phyloP scores from a whole-genome alignment of 37 sponge, comb jelly and placozoan genomes.

The Halichondria panicea region DNA sequence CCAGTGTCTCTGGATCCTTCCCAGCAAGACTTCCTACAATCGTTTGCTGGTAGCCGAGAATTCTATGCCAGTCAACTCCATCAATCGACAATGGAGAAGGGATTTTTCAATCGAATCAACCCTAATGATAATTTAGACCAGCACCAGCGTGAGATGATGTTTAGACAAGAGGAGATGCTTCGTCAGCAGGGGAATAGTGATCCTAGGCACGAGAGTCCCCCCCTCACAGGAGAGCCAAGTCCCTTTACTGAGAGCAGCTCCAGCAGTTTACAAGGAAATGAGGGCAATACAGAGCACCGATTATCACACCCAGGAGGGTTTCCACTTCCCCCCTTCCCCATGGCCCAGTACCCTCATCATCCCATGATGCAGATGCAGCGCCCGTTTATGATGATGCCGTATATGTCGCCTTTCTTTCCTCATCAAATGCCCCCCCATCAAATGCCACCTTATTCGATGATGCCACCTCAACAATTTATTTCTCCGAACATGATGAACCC shows the following conservation, averaged over 20 bases:
- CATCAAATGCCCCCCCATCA: neutral
- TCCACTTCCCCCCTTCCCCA: neutral
- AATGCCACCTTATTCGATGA: neutral
- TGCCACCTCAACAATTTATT: neutral
- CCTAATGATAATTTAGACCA: neutral
- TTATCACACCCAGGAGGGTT: neutral
- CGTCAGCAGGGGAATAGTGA: too few species aligned
- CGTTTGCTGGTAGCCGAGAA: neutral
- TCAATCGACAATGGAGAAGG: neutral
- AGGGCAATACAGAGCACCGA: neutral
- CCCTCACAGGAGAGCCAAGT: too few species aligned
- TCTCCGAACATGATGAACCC: neutral
- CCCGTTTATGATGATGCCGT: neutral
- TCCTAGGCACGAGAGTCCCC: too few species aligned
- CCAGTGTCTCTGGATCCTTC: neutral
- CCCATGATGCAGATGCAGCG: neutral
- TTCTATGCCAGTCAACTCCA: too few species aligned
- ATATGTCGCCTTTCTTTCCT: neutral
- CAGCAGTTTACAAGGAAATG: too few species aligned
- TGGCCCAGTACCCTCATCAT: neutral
- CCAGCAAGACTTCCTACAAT: slow-evolving; percentile 1
- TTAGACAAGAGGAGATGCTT: too few species aligned
- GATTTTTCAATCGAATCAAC: neutral
- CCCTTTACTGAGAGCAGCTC: too few species aligned
- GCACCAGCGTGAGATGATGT: neutral